Percentiles rank a stretch among this genome's conserved stretches.
These are phyloP conservation scores for Mesoclemmys tuberculata DNA, from an alignment of 2,113 vertebrate genomes.

Conservation along the genomic window DNA sequence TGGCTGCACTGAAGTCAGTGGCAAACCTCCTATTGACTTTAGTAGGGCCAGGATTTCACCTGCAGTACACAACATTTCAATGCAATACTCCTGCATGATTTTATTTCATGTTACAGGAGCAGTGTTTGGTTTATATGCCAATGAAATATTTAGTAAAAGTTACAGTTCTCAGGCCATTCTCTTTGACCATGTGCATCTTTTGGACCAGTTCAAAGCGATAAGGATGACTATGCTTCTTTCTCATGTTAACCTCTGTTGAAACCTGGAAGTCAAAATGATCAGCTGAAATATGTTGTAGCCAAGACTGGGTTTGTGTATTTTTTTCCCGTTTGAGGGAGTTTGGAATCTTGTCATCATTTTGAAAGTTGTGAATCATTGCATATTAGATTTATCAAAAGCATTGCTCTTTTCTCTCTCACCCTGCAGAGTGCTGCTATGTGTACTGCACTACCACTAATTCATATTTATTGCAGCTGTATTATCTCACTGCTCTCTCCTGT, in stretches of 20 bases:
- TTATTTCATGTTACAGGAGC: neutral
- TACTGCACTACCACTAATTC: neutral
- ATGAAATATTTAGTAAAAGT: conserved; percentile 2
- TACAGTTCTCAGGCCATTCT: neutral
- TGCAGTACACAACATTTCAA: rapidly evolving
- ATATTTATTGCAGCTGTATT: neutral
- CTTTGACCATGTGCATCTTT: neutral
- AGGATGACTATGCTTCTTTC: neutral
- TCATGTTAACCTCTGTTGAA: neutral
- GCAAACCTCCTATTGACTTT: neutral
- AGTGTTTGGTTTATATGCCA: neutral
- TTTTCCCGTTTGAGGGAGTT: neutral
- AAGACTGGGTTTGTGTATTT: neutral
- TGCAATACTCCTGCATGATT: neutral
- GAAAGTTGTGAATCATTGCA: neutral
- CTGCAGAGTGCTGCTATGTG: neutral
- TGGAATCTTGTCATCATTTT: conserved; percentile 1
- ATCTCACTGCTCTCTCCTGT: neutral
- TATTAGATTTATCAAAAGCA: neutral
- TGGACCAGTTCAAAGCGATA: neutral
- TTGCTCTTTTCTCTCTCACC: neutral
- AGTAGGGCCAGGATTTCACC: neutral
- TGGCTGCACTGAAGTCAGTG: neutral
- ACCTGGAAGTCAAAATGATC: conserved; percentile 5
- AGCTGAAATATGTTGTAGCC: neutral